Evolutionary conservation across 2,113 vertebrate genomes (phyloP), one percentile per base, ranked within the genome.

Genomic region (Paramormyrops kingsleyae): DNA sequence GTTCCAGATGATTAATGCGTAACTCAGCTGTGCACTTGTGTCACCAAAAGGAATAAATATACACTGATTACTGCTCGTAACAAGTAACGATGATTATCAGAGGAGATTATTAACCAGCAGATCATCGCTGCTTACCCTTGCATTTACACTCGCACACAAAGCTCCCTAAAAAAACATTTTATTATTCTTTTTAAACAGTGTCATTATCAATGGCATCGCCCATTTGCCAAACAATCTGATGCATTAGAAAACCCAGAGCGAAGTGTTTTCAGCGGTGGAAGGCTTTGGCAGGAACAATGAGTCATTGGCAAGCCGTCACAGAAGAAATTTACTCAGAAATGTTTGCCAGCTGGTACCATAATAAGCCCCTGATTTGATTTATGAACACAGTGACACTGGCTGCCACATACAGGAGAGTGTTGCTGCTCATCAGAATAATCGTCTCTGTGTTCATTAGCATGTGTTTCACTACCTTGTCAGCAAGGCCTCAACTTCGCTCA

Each of bases 271-370:
- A 53, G 31, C 21, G 12, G 52, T 59, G 39, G 50, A 89, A 89
- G 46, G 50, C 88, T 89, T 89, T 89, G 77, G 74, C 88, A 89
- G 88, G 77, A 89, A 84, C 77, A 83, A 84, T 89, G 88, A 89
- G 88, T 89, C 88, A 89, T 84, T 88, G 87, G 52, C 52, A 84
- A 44, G 83, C 88, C 80, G 88, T 80, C 77, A 89, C 77, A 59
- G 77, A 84, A 77, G 88, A 89, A 89, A 84, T 89, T 89, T 89
- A 89, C 88, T 89, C 88, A 50, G 50, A 83, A 74, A 84, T 49
- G 77, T 89, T 83, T 89, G 77, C 77, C 88, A 56, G 50, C 77
- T 89, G 50, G 77, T 53, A 83, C 77, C 77, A 89, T 83, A 89
- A 89, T 52, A 74, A 89, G 50, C 50, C 49, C 88, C 49, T 49